phyloP scores from a whole-genome alignment of 2,888 invertebrate species.

The Heliothis peltigera region DNA sequence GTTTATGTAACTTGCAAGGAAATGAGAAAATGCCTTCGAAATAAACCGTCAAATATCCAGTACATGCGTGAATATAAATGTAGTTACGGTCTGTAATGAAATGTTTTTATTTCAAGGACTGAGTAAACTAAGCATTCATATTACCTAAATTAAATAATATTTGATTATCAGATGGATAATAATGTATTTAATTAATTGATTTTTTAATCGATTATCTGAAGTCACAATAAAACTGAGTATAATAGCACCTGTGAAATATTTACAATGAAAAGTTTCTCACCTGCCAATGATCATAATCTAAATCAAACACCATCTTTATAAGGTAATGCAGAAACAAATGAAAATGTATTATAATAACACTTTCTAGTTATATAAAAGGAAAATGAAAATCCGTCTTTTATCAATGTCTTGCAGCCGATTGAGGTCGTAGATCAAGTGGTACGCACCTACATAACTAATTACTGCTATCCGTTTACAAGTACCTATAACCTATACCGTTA shows the following conservation, averaged over 20 bases:
- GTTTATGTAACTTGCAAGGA: slow-evolving; percentile 37
- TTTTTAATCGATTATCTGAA: no score
- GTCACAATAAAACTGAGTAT: no score
- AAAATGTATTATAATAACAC: no score
- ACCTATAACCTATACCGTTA: slow-evolving; percentile 3
- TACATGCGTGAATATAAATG: slow-evolving; percentile 2
- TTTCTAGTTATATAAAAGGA: not conserved
- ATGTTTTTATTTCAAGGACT: not conserved
- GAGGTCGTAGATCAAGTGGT: slow-evolving; percentile 28
- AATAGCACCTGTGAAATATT: no score
- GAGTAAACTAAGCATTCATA: no score
- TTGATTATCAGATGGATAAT: no score
- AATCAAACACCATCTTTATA: no score
- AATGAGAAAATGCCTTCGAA: slow-evolving; percentile 34
- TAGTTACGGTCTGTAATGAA: slow-evolving; percentile 1
- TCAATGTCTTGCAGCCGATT: not conserved
- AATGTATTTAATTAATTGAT: no score
- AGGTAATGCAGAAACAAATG: no score
- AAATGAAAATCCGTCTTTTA: slow-evolving; percentile 12
- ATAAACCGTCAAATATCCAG: slow-evolving; percentile 15
- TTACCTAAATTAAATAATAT: no score
- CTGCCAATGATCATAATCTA: no score
- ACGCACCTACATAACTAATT: slow-evolving; percentile 1
- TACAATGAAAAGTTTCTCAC: no score
- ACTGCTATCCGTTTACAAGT: not conserved